Evolutionary conservation across 2,113 vertebrate species (phyloP).

Genomic region (Gadus macrocephalus): DNA sequence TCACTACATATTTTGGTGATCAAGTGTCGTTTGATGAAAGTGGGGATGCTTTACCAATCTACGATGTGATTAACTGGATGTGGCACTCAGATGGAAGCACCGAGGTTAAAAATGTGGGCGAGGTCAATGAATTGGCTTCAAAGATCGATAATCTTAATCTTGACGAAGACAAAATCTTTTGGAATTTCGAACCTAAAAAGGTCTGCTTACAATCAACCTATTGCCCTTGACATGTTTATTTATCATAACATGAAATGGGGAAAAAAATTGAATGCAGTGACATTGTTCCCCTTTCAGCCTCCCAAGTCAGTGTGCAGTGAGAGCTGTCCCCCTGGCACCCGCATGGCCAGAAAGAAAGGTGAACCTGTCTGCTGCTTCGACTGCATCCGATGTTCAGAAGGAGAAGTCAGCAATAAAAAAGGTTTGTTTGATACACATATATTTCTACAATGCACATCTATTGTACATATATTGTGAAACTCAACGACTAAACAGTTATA

Average conservation of each 20-base stretch:
- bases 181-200: conserved; percentile 44
- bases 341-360: neutral
- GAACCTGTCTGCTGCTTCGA: neutral
- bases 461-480: neutral
- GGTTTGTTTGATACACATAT: conserved; percentile 37
- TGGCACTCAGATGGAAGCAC: conserved; percentile 34
- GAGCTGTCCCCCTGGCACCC: neutral
- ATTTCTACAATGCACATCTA: neutral
- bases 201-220: conserved; percentile 18
- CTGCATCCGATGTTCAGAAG: neutral
- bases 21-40: conserved; percentile 56
- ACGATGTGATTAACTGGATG: conserved; percentile 62
- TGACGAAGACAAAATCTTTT: conserved; percentile 47
- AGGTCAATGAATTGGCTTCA: conserved; percentile 43
- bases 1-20: conserved; percentile 54
- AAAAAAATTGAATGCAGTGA: too few species aligned
- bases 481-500: neutral
- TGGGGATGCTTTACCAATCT: conserved; percentile 55
- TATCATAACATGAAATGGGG: neutral
- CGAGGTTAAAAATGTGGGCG: conserved; percentile 37
- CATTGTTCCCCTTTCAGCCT: neutral
- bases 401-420: conserved; percentile 46
- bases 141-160: conserved; percentile 35
- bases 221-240: neutral
- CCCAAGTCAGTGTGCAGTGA: conserved; percentile 1